These are phyloP conservation scores for Ricordea florida DNA, from an alignment of 92 coral and sea anemone species.

Conservation along the genomic window DNA sequence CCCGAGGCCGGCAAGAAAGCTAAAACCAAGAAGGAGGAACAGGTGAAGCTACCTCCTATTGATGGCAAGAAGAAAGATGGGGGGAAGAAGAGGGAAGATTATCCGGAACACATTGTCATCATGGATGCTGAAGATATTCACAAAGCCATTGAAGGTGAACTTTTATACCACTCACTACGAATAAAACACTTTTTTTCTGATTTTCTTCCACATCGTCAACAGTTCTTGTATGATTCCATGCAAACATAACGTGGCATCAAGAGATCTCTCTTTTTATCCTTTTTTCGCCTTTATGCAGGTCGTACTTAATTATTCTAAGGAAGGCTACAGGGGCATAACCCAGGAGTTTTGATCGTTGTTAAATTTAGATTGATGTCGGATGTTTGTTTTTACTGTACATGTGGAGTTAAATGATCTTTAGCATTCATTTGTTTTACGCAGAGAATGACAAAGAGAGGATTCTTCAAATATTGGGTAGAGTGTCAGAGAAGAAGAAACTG, in stretches of 20 bases:
- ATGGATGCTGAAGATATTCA: constrained; percentile 86
- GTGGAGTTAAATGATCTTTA: too few relatives aligned
- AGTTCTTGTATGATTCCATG: too few relatives aligned
- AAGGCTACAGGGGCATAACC: too few relatives aligned
- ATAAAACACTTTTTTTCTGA: too few relatives aligned
- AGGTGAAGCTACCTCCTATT: constrained; percentile 86
- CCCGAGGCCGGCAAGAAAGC: constrained; percentile 10
- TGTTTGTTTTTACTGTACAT: too few relatives aligned
- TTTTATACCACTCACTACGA: too few relatives aligned
- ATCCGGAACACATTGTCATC: constrained; percentile 68
- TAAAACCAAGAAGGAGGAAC: constrained; percentile 57
- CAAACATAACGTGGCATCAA: too few relatives aligned
- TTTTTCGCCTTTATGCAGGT: too few relatives aligned
- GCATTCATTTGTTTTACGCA: not conserved
- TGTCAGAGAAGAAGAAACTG: constrained; percentile 75
- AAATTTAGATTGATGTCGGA: too few relatives aligned
- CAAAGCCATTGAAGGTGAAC: constrained; percentile 82
- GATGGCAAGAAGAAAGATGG: constrained; percentile 53
- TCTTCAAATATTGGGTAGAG: constrained; percentile 76
- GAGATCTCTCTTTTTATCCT: not conserved
- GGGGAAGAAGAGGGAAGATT: constrained; percentile 39
- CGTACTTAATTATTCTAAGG: too few relatives aligned
- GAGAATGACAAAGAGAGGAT: constrained; percentile 78
- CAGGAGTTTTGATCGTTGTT: too few relatives aligned
- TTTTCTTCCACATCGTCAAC: too few relatives aligned